A percentile compares a stretch with the other conserved stretches of the same genome.
Evolutionary conservation across 2,888 invertebrate species (phyloP).

Genomic region (Corythucha ciliata): DNA sequence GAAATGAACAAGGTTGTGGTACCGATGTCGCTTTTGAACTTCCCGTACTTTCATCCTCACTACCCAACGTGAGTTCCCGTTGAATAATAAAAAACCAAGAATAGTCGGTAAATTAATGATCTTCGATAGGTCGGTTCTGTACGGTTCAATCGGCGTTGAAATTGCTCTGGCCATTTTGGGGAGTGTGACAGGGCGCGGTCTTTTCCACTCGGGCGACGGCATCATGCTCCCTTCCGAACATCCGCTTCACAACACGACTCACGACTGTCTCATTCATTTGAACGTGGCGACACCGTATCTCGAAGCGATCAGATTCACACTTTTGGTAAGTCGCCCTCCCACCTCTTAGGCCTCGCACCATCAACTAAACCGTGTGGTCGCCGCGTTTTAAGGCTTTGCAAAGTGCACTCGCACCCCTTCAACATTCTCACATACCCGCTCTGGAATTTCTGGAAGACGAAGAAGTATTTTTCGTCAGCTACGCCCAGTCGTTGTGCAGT

Average conservation of each 20-base stretch:
- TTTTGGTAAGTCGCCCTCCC: conserved; percentile 39
- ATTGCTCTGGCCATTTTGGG: conserved; percentile 44
- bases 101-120: too few relatives aligned
- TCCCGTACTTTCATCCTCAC: conserved; percentile 43
- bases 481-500: conserved; percentile 47
- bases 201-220: conserved; percentile 42
- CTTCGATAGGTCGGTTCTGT: conserved; percentile 44
- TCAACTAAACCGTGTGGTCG: too few relatives aligned
- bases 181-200: conserved; percentile 43
- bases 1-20: conserved; percentile 45
- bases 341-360: too few relatives aligned
- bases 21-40: conserved; percentile 43
- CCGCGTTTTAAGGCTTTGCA: conserved; percentile 37
- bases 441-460: conserved; percentile 45
- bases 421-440: conserved; percentile 44
- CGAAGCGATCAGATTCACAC: conserved; percentile 40
- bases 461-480: conserved; percentile 48
- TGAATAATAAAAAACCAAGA: too few relatives aligned
- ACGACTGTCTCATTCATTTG: conserved; percentile 30
- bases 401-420: conserved; percentile 33
- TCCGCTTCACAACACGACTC: conserved; percentile 38
- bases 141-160: conserved; percentile 45
- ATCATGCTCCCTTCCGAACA: conserved; percentile 41
- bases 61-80: conserved; percentile 42
- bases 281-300: conserved; percentile 38